Evolutionary conservation across 2,113 vertebrate species (phyloP), one percentile per base, ranked within the genome.

Genomic region (Aspiorhynchus laticeps): DNA sequence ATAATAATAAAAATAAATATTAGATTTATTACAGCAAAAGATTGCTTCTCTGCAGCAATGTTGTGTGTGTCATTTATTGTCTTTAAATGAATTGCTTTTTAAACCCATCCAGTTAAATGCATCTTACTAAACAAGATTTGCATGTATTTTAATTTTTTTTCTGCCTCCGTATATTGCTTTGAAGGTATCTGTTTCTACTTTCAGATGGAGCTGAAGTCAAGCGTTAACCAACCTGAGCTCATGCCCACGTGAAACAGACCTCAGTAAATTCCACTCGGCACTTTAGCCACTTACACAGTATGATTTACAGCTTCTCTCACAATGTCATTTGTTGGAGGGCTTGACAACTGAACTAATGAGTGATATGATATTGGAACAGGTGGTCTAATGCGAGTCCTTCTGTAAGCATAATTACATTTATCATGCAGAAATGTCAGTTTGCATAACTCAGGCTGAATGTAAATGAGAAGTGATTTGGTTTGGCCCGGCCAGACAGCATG

Each of bases 371-470:
- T 88, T 56, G 63, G 88, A 86, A 88, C 76, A 38, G 79, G 90
- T 87, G 80, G 88, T 4, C 0, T 76, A 84, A 84, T 26, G 69
- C 17, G 71, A 84, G 65, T 85, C 89, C 88, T 69, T 85, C 67
- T 91, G 88, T 90, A 53, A 88, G 89, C 87, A 88, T 92, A 93
- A 94, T 93, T 85, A 74, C 80, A 91, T 95, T 92, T 91, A 85
- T 91, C 89, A 90, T 84, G 76, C 89, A 91, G 90, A 90, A 80
- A 88, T 51, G 59, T 67, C 91, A 88, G 88, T 59, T 91, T 91
- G 90, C 87, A 92, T 91, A 90, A 87, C 87, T 90, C 87, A 87
- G 24, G 67, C 51, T 80, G 85, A 75, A 87, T 87, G 38, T 24
- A 56, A 88, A 79, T 84, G 51, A 17, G 43, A 28, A 26, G 24